Base-by-base conservation (phyloP, 2,797 vertebrate species). In the Danionella dracula region DNA sequence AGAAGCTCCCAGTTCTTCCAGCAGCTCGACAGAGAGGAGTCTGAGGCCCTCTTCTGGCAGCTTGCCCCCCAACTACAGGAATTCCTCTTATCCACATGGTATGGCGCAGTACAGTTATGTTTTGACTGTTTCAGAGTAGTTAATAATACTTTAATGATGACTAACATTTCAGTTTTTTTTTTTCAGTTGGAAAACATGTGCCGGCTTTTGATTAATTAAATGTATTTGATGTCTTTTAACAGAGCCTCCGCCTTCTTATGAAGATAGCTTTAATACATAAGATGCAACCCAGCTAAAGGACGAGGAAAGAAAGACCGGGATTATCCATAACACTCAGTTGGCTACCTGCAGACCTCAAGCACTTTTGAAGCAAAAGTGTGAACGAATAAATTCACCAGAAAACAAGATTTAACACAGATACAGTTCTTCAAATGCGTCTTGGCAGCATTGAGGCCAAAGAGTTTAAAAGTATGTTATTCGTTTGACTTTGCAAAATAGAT, bases 201-300 rank as follows among this genome's bases (percentile, higher is more conserved):
- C n/a, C n/a, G n/a, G n/a, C n/a, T n/a, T n/a, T 3, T 15, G 38
- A 57, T 37, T 50, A 20, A 54, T 53, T 63, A 27, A 27, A 27
- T 7, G 4, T 4, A 19, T 46, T 27, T n/a, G 8, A 7, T 42
- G 23, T 61, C 40, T 8, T 37, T 49, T 73, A 13, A 35, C 87
- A 98, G 95, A 93, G 42, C 90, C 93, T 0, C 95, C 95, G 17
- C 95, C 95, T 0, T 88, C 93, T 40, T 97, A 98, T 0, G 89
- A 94, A 12, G 91, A 93, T 77, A 96, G 91, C 84, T 95, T 88
- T 74, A 89, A 86, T 77, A 86, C 86, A 76, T 84, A 63, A 8
- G 23, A 37, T 27, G 31, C 46, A 21, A 38, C 20, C 37, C 46
- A 27, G 8, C 19, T 13, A 17, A 17, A 45, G 7, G 53, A 49